These are phyloP conservation scores for Drosophila stalkeri DNA, from an alignment of 2,888 invertebrate genomes.

Conservation along the genomic window DNA sequence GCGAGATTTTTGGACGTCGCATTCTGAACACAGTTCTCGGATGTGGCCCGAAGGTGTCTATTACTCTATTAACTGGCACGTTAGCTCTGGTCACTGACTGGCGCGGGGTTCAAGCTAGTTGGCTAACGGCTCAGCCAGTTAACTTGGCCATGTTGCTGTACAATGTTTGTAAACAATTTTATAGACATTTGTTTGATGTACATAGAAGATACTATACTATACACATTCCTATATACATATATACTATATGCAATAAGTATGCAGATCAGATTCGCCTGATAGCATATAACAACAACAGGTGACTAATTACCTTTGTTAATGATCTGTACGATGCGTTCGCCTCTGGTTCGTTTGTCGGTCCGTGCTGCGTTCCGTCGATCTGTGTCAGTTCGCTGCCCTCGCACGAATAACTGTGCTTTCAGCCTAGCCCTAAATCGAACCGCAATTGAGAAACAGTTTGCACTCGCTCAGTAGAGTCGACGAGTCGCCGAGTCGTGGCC, in stretches of 20 bases:
- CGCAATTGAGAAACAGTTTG: slow-evolving; percentile 2
- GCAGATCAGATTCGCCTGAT: slow-evolving; percentile 8
- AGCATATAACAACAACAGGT: slow-evolving; percentile 7
- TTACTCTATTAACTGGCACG: background rate
- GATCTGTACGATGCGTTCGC: slow-evolving; percentile 25
- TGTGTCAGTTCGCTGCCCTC: slow-evolving; percentile 35
- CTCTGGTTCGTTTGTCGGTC: background rate
- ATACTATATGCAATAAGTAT: background rate
- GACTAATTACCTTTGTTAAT: slow-evolving; percentile 57
- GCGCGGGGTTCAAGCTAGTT: slow-evolving; percentile 7
- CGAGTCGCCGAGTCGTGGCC: slow-evolving; percentile 6
- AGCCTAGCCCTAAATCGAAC: slow-evolving; percentile 26
- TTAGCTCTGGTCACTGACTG: background rate
- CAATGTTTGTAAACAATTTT: slow-evolving; percentile 11
- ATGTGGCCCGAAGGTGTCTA: background rate
- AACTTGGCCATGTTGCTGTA: slow-evolving; percentile 54
- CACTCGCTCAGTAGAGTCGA: background rate
- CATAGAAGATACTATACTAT: too few species aligned
- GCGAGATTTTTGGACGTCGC: slow-evolving; percentile 87
- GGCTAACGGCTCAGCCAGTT: slow-evolving; percentile 44
- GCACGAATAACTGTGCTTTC: slow-evolving; percentile 45
- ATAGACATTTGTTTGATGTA: background rate
- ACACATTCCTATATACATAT: background rate
- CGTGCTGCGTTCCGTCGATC: slow-evolving; percentile 2
- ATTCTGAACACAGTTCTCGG: slow-evolving; percentile 74